phyloP scores from a whole-genome alignment of 2,113 vertebrate genomes.

The Herpailurus yagouaroundi region DNA sequence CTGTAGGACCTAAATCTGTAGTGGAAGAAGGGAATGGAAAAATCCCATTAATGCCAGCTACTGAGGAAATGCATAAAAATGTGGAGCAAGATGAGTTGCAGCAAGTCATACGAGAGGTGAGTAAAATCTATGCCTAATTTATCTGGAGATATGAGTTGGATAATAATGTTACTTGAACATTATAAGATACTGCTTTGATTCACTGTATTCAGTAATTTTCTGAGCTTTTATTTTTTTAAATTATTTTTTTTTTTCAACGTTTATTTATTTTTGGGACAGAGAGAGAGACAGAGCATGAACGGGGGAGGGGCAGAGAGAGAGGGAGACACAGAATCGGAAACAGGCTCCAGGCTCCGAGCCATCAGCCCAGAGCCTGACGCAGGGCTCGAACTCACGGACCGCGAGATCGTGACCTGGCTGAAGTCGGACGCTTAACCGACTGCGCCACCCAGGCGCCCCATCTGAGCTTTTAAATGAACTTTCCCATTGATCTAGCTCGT shows the following conservation, averaged over 20 bases:
- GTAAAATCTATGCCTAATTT: neutral
- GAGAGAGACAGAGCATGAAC: too few relatives aligned
- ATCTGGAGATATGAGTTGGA: neutral
- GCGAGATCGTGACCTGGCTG: too few relatives aligned
- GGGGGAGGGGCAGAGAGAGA: too few relatives aligned
- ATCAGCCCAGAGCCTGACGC: too few relatives aligned
- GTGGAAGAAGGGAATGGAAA: slow-evolving; percentile 78
- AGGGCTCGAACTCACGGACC: too few relatives aligned
- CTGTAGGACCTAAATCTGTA: slow-evolving; percentile 64
- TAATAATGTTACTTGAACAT: neutral
- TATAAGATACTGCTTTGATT: neutral
- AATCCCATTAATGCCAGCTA: slow-evolving; percentile 22
- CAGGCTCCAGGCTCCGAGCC: too few relatives aligned
- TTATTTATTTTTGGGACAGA: too few relatives aligned
- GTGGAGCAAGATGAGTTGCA: slow-evolving; percentile 90
- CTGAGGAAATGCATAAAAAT: slow-evolving; percentile 81
- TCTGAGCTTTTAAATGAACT: slow-evolving; percentile 21
- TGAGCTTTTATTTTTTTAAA: slow-evolving; percentile 52
- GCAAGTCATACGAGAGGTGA: slow-evolving; percentile 94
- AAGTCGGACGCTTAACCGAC: too few relatives aligned
- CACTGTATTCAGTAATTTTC: neutral
- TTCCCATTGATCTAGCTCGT: neutral
- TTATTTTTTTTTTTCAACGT: too few relatives aligned
- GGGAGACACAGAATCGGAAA: too few relatives aligned
- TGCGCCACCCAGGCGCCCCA: too few relatives aligned